Percentiles rank a stretch among this genome's conserved stretches.
phyloP scores from a whole-genome alignment of 2,888 invertebrate species.

The Prenolepis imparis region DNA sequence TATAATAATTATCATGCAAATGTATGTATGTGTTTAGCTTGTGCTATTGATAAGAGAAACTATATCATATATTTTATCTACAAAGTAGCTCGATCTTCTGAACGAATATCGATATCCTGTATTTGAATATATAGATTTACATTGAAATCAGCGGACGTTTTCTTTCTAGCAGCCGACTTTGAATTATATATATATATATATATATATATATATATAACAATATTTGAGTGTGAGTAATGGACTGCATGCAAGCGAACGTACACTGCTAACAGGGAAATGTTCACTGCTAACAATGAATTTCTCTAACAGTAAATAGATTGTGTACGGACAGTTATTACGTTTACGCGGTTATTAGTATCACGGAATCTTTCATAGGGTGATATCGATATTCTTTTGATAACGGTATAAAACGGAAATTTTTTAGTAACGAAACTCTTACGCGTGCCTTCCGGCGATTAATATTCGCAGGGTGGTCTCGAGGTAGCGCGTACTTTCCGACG shows the following conservation, averaged over 20 bases:
- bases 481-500: conserved; percentile 20
- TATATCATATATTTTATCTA: background rate
- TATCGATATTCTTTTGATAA: background rate
- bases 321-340: background rate
- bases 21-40: background rate
- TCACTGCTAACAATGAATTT: too few species aligned
- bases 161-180: background rate
- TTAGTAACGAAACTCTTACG: conserved; percentile 3
- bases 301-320: background rate
- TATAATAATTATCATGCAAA: background rate
- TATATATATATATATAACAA: too few species aligned
- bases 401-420: background rate
- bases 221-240: background rate
- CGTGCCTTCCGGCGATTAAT: conserved; percentile 13
- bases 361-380: background rate
- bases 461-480: conserved; percentile 23
- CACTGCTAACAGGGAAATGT: background rate
- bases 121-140: background rate
- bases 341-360: background rate
- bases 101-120: background rate
- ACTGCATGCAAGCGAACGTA: background rate
- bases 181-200: background rate
- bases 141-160: background rate
- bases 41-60: background rate
- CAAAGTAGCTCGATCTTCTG: too few species aligned